Base-by-base conservation (phyloP, 1,140 invertebrate species). In the Dreissena polymorpha region DNA sequence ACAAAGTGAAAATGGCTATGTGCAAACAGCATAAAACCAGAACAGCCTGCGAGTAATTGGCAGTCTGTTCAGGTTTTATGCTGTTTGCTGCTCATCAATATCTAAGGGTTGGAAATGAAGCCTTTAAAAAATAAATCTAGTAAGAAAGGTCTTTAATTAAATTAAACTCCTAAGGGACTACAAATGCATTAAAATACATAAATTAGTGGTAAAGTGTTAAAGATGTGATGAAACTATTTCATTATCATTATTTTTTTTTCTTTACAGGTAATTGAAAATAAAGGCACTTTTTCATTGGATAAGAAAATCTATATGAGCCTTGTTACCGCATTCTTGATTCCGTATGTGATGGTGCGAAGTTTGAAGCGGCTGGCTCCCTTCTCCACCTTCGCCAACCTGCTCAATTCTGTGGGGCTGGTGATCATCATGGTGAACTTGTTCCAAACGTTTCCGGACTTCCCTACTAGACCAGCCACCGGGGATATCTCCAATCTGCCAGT, bases 341-440 rank as follows among this genome's bases (percentile, higher is more conserved):
- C 89, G 1, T 91, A 89, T 80, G 84, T 88, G 27, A 85, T 91
- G 63, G 85, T 98, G 57, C 95, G 95, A 84, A 97, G 96, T 91
- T 93, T 98, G 23, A 97, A 97, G 91, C 95, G 96, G 87, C 92
- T 98, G 84, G 96, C 96, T 0, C 96, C 96, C 12, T 95, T 97
- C 49, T 97, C 97, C 6, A 92, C 97, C 55, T 93, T 97, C 65
- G 97, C 97, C 57, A 95, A 97, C 74, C 1, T 92, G 10, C 85
- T 93, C 6, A 92, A 91, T 0, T 23, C 85, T 39, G 12, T 83
- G 71, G 87, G 91, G 14, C 88, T 94, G 6, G 82, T 89, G 16
- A 89, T 94, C n/a, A 93, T 93, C 39, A 89, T 94, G 85, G 88
- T 92, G 74, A 93, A 90, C 78, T 89, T 93, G 29, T 71, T 93